Evolutionary conservation across 1,140 invertebrate species (phyloP).

Genomic region (Cyrtorhinus lividipennis): DNA sequence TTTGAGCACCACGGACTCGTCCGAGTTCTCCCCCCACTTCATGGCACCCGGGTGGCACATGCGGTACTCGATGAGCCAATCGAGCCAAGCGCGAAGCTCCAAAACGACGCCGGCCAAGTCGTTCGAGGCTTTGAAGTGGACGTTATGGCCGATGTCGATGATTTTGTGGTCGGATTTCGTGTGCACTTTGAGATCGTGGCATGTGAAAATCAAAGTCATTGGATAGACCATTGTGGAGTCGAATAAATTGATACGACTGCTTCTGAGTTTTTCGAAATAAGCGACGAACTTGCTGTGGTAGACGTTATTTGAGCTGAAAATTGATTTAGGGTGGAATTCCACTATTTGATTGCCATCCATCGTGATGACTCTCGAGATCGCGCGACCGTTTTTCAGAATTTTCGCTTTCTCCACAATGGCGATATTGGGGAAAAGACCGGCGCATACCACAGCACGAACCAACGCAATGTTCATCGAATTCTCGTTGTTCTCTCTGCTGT

Average conservation of each 20-base stretch:
- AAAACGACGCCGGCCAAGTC: constrained; percentile 39
- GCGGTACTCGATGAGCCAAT: constrained; percentile 43
- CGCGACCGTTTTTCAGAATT: too few relatives aligned
- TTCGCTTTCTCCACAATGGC: too few relatives aligned
- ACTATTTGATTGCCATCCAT: constrained; percentile 42
- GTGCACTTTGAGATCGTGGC: constrained; percentile 34
- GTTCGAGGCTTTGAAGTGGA: constrained; percentile 28
- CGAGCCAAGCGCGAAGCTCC: constrained; percentile 43
- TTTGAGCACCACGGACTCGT: constrained; percentile 36
- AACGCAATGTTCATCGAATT: constrained; percentile 33
- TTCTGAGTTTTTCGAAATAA: constrained; percentile 50
- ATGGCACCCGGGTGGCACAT: constrained; percentile 42
- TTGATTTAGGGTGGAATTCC: constrained; percentile 51
- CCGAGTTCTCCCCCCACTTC: constrained; percentile 34
- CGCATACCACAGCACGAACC: constrained; percentile 33
- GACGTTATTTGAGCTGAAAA: constrained; percentile 3
- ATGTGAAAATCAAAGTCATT: constrained; percentile 57
- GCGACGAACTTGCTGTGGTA: constrained; percentile 49
- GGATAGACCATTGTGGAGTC: constrained; percentile 56
- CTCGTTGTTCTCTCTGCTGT: constrained; percentile 42
- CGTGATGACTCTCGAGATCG: constrained; percentile 30
- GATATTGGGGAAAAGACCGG: constrained; percentile 81
- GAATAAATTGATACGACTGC: constrained; percentile 44
- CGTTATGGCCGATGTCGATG: constrained; percentile 22
- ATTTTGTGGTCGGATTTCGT: constrained; percentile 32